A percentile compares a stretch with the other conserved stretches of the same genome.
phyloP scores from a whole-genome alignment of 2,797 vertebrate species.

The Gila robusta region DNA sequence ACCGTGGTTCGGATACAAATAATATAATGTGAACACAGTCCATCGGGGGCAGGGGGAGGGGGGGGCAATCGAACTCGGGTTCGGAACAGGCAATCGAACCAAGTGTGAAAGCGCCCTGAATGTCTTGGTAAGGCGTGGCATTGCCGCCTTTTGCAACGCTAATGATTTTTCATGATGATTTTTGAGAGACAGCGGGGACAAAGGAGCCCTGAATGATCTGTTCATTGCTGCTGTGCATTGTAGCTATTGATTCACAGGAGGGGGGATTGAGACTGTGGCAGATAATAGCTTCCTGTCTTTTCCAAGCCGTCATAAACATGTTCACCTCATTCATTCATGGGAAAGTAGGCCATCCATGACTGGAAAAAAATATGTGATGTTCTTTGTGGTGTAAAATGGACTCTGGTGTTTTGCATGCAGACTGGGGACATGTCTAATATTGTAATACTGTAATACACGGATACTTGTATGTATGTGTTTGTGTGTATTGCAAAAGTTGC shows the following conservation, averaged over 20 bases:
- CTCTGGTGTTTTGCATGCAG: background rate
- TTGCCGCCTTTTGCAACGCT: background rate
- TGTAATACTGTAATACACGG: background rate
- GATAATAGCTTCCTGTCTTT: constrained; percentile 50
- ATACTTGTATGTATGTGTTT: background rate
- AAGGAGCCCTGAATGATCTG: background rate
- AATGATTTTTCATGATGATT: constrained; percentile 5
- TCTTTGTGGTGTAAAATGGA: constrained; percentile 13
- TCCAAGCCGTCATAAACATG: background rate
- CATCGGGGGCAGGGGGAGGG: too few species aligned
- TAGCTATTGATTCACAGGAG: constrained; percentile 12
- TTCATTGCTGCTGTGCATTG: constrained; percentile 28
- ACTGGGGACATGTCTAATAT: background rate
- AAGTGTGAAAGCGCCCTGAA: background rate
- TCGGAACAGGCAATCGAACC: too few species aligned
- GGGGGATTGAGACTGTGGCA: constrained; percentile 12
- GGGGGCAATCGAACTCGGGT: too few species aligned
- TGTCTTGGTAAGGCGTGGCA: background rate
- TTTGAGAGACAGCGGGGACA: constrained; percentile 14
- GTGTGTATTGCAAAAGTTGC: background rate
- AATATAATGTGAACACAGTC: too few species aligned
- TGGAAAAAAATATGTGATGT: constrained; percentile 21
- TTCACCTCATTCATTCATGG: constrained; percentile 18
- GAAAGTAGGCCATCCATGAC: constrained; percentile 36
- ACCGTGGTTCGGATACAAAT: too few species aligned